Base-by-base conservation (phyloP, 1,140 invertebrate genomes). In the Proales similis region DNA sequence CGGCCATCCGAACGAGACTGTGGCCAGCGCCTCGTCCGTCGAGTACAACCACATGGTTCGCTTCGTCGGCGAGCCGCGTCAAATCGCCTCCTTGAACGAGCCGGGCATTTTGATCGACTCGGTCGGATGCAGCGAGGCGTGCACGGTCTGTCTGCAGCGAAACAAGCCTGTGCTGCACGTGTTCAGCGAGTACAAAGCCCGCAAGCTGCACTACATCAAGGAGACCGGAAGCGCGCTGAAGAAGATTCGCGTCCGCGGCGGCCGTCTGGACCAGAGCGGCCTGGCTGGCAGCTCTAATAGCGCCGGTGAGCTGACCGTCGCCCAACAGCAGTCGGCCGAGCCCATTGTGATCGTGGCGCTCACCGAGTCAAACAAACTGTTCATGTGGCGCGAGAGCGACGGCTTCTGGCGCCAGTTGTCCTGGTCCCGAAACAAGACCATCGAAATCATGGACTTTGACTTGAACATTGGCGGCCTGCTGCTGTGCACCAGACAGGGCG, bases 141-240 rank as follows among this genome's bases (percentile, higher is more conserved):
- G 84, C 22, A 84, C 82, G 3, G 81, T 83, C 4, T 74, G 84
- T 63, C 78, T 80, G 5, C 84, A 57, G 14, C 33, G 82, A 0
- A 78, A 74, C 46, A 78, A 78, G 38, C 84, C 84, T 0, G 81
- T 85, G 69, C 79, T 86, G 26, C 86, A 81, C 72, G 74, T 84
- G 11, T 72, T 86, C 3, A 81, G 85, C 71, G 82, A 85, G 67
- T 83, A 83, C 72, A 79, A 82, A 49, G 81, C 79, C 68, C 79
- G 80, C 63, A 61, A 20, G 26, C 36, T 61, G 26, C 47, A 46
- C 17, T 45, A 61, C 11, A 61, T 45, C 14, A 61, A 61, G 26
- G 39, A 61, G 26, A 33, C 19, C 9, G 51, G 51, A 14, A 7
- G 26, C 3, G 4, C 5, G 3, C 45, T 57, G 27, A 29, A 11